Base-by-base conservation (phyloP, 2,113 vertebrate genomes). In the Danionella cerebrum region DNA sequence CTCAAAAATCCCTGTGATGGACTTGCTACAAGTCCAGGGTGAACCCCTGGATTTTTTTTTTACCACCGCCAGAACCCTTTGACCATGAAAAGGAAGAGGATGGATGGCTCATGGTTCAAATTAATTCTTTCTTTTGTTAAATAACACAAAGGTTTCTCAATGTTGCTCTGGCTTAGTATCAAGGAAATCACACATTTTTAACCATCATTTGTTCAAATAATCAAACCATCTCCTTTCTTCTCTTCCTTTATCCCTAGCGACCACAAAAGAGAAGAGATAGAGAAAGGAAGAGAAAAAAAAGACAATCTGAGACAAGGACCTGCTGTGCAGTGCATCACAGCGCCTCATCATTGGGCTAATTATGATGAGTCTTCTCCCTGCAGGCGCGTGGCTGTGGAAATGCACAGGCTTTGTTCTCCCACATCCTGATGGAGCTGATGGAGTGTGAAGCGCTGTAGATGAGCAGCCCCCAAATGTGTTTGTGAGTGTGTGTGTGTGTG, bases 311-410 rank as follows among this genome's bases (percentile, higher is more conserved):
- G 79, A 75, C 75, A 82, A 69, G 74, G 80, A 79, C 84, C 81
- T 83, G 85, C 87, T 89, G 85, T 76, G 86, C 73, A 27, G 77
- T 78, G 80, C 83, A 83, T 78, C 79, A 85, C 71, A 70, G 80
- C 79, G 84, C 75, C 84, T 86, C 85, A 88, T 88, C 85, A 89
- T 87, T 87, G 85, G 85, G 83, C 86, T 89, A 87, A 89, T 89
- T 88, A 88, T 88, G 87, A 87, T 87, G 84, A 84, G 84, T 82
- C 79, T 83, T 84, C 75, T 87, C 85, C 85, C 88, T 83, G 82
- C 86, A 88, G 85, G 86, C 85, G 78, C 78, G 74, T 75, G 73
- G 81, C 71, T 69, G 76, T 85, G 82, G 80, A 88, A 86, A 87
- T 85, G 84, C 79, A 86, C 80, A 82, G 83, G 81, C 87, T 87